Percentiles rank a stretch among this genome's conserved stretches.
Evolutionary conservation across 1,140 invertebrate species (phyloP).

Genomic region (Hypothenemus hampei): DNA sequence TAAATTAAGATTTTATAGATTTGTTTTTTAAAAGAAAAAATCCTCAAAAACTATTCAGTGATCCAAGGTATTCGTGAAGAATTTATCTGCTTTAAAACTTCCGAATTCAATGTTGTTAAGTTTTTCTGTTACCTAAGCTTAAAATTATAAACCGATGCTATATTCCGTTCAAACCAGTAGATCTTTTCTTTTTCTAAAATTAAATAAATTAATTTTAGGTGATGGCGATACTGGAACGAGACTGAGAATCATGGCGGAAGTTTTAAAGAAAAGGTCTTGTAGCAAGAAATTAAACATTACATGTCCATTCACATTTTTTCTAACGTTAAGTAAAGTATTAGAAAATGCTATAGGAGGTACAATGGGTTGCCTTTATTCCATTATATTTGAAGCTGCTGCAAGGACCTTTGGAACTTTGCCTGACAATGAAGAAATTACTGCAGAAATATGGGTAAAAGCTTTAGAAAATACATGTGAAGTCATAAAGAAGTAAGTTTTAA

Average conservation of each 20-base stretch:
- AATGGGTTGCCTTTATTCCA: constrained; percentile 39
- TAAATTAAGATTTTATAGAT: no score
- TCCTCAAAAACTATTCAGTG: no score
- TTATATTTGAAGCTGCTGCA: constrained; percentile 41
- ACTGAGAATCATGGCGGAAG: constrained; percentile 52
- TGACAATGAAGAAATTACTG: constrained; percentile 28
- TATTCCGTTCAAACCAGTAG: no score
- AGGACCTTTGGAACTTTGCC: constrained; percentile 30
- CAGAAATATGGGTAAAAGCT: constrained; percentile 33
- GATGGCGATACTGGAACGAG: constrained; percentile 64
- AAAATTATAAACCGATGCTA: no score
- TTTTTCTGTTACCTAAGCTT: no score
- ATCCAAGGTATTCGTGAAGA: no score
- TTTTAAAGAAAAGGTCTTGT: constrained; percentile 37
- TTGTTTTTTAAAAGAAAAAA: no score
- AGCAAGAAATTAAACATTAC: constrained; percentile 30
- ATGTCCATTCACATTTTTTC: constrained; percentile 37
- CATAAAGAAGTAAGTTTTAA: constrained; percentile 12
- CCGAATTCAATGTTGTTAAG: no score
- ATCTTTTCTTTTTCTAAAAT: no score
- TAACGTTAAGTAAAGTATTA: constrained; percentile 37
- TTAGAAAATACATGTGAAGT: constrained; percentile 25
- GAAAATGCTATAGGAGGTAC: constrained; percentile 35
- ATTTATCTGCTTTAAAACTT: neutral
- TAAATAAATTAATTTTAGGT: constrained; percentile 16